Conservation (phyloP, 2,797 vertebrate species). For the Notamacropus eugenii region DNA sequence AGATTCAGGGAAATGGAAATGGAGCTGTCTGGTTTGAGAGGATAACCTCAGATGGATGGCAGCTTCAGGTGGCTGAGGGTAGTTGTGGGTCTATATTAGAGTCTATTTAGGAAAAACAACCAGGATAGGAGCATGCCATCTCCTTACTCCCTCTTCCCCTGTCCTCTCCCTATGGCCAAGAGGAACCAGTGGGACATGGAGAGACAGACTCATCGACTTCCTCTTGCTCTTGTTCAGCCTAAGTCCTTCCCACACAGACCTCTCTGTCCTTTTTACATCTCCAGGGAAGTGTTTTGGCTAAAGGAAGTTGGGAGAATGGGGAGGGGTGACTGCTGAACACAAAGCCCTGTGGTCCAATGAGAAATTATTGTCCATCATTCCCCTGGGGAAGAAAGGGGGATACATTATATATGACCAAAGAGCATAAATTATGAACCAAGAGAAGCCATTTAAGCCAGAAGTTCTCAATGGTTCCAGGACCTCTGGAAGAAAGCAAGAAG, state of each 20-base stretch:
- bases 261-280: too few relatives aligned
- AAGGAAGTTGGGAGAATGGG: background rate
- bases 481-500: too few relatives aligned
- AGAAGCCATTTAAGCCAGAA: background rate
- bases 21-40: background rate
- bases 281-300: background rate
- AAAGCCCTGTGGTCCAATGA: background rate
- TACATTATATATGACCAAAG: background rate
- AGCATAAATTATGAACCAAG: background rate
- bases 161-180: background rate
- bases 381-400: background rate
- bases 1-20: background rate
- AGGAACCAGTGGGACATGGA: slow-evolving; percentile 43
- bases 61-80: rapidly evolving
- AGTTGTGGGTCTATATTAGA: background rate
- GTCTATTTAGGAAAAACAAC: background rate
- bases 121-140: background rate
- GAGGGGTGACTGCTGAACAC: background rate
- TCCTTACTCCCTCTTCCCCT: background rate
- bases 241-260: slow-evolving; percentile 18
- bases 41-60: background rate
- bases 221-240: background rate
- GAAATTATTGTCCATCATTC: background rate
- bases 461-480: too few relatives aligned
- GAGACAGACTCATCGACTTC: background rate